Evolutionary conservation across 1,140 invertebrate species (phyloP).

Genomic region (Micrasema longulum): DNA sequence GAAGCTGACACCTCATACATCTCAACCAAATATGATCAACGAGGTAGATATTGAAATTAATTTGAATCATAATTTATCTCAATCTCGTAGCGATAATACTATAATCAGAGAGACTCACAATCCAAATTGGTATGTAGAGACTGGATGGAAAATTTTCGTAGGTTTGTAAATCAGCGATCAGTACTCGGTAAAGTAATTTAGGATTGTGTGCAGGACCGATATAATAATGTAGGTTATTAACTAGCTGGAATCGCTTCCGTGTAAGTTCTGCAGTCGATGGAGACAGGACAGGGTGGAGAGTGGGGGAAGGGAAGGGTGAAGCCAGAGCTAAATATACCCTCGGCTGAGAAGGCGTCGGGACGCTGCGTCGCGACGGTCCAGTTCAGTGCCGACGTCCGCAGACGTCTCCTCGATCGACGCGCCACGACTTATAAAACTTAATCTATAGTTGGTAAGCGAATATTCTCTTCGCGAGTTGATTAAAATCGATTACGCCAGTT

Average conservation of each 20-base stretch:
- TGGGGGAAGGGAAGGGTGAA: constrained; percentile 6
- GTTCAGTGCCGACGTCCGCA: constrained; percentile 43
- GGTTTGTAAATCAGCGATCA: no score
- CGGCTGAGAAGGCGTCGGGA: constrained; percentile 30
- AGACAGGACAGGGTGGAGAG: constrained; percentile 13
- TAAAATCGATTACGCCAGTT: no score
- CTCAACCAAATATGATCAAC: no score
- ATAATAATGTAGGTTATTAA: constrained; percentile 24
- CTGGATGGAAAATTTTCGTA: no score
- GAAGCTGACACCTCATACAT: no score
- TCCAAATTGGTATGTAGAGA: no score
- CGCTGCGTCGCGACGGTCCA: constrained; percentile 44
- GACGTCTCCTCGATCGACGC: constrained; percentile 39
- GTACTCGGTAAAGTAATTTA: no score
- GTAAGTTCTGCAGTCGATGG: constrained; percentile 6
- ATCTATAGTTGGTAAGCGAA: constrained; percentile 47
- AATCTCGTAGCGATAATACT: no score
- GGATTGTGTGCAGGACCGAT: not conserved
- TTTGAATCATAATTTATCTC: no score
- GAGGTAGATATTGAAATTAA: no score
- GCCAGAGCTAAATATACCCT: constrained; percentile 35
- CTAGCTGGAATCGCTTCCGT: constrained; percentile 28
- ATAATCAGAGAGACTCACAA: no score
- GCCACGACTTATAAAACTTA: constrained; percentile 29
- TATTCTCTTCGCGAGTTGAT: constrained; percentile 34